Percentiles rank a stretch among this genome's conserved stretches.
phyloP scores from a whole-genome alignment of 2,888 invertebrate genomes.

The Drosophila paucipuncta region DNA sequence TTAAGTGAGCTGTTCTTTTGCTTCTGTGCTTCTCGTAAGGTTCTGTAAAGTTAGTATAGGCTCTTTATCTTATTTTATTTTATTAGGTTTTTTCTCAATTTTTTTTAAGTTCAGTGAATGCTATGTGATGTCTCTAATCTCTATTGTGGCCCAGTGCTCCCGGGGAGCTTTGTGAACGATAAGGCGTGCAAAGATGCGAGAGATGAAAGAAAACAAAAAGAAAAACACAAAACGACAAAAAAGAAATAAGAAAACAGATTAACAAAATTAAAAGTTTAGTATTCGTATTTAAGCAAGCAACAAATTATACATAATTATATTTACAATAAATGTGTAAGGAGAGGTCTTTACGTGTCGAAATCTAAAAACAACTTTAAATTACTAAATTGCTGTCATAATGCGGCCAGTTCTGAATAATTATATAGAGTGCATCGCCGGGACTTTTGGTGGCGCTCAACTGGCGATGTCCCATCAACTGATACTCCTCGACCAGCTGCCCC shows the following conservation, averaged over 20 bases:
- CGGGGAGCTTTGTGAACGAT: conserved; percentile 58
- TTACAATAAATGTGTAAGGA: conserved; percentile 79
- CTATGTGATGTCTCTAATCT: conserved; percentile 80
- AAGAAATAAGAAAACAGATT: conserved; percentile 61
- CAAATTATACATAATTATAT: conserved; percentile 81
- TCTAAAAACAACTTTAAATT: conserved; percentile 28
- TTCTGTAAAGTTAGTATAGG: conserved; percentile 74
- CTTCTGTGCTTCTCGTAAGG: conserved; percentile 54
- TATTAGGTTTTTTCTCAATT: neutral
- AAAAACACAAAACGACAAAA: conserved; percentile 21
- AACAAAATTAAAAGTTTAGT: conserved; percentile 79
- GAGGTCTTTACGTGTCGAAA: conserved; percentile 77
- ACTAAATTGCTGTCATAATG: conserved; percentile 85
- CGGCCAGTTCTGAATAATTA: conserved; percentile 89
- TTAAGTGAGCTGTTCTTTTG: conserved; percentile 55
- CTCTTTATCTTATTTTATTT: conserved; percentile 27
- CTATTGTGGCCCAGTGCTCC: conserved; percentile 75
- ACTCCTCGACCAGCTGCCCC: conserved; percentile 88
- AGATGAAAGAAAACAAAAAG: conserved; percentile 51
- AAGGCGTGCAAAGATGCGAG: conserved; percentile 47
- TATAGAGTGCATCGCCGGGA: conserved; percentile 89
- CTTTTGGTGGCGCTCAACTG: conserved; percentile 89
- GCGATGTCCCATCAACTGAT: conserved; percentile 89
- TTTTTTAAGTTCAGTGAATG: conserved; percentile 62
- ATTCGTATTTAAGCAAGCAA: conserved; percentile 79